phyloP scores from a whole-genome alignment of 2,797 vertebrate species.

The Bradypodion pumilum region DNA sequence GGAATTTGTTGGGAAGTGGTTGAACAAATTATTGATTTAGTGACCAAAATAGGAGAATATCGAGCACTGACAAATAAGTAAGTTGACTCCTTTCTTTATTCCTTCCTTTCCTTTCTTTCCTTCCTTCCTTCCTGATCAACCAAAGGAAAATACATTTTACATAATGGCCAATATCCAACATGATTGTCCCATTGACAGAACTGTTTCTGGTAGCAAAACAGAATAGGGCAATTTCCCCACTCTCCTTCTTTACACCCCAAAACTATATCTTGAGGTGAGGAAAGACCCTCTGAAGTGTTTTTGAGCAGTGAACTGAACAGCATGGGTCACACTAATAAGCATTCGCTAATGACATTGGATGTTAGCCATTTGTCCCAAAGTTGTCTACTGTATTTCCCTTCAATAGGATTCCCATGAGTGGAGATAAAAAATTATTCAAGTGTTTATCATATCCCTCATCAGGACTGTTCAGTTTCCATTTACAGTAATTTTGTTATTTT shows the following conservation, averaged over 20 bases:
- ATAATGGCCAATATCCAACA: no score
- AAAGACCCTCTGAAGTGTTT: not conserved
- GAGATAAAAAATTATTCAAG: not conserved
- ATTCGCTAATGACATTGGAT: not conserved
- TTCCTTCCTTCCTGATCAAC: not conserved
- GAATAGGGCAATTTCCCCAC: not conserved
- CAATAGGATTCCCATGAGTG: no score
- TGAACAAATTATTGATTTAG: conserved; percentile 87
- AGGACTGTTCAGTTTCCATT: not conserved
- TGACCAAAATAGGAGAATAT: conserved; percentile 88
- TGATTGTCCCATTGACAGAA: not conserved
- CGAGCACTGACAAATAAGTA: conserved; percentile 86
- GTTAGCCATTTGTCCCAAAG: not conserved
- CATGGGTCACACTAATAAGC: not conserved
- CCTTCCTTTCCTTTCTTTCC: no score
- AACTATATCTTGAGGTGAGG: not conserved
- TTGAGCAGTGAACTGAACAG: not conserved
- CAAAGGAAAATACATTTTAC: not conserved
- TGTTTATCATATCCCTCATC: not conserved
- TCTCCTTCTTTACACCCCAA: not conserved
- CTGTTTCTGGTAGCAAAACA: not conserved
- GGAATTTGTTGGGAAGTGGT: conserved; percentile 81
- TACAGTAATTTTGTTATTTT: not conserved
- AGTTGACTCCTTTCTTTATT: conserved; percentile 50
- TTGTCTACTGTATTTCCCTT: not conserved